phyloP scores from a whole-genome alignment of 2,797 vertebrate species.

The Anguilla anguilla region DNA sequence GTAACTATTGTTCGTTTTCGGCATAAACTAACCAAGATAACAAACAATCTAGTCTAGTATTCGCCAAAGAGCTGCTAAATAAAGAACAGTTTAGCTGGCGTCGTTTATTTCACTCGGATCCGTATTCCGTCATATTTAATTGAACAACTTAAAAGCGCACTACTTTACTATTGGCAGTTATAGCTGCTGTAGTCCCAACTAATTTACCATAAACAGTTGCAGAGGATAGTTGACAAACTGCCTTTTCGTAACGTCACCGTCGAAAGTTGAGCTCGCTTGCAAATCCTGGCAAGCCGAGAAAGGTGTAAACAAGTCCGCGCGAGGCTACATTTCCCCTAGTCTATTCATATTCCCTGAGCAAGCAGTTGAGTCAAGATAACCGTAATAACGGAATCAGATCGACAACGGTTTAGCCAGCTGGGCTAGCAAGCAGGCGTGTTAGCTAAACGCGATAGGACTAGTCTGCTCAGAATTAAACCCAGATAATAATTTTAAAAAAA shows the following conservation, averaged over 20 bases:
- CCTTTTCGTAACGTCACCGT: background rate
- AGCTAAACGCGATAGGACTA: background rate
- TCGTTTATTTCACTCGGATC: background rate
- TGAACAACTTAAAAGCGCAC: background rate
- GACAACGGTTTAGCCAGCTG: background rate
- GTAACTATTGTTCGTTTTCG: background rate
- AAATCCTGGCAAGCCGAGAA: conserved; percentile 9
- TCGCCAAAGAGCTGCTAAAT: background rate
- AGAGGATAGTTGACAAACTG: background rate
- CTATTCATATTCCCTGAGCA: background rate
- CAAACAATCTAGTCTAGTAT: background rate
- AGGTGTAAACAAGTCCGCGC: conserved; percentile 15
- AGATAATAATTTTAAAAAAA: background rate
- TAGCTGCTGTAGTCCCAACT: background rate
- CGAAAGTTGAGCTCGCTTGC: conserved; percentile 21
- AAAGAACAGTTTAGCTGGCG: background rate
- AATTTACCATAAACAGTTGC: conserved; percentile 3
- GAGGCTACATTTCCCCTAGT: background rate
- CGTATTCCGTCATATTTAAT: background rate
- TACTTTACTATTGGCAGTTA: background rate
- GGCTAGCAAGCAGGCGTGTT: background rate
- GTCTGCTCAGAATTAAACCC: background rate
- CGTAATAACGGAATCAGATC: background rate
- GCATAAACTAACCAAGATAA: background rate
- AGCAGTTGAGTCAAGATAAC: background rate